A percentile compares a stretch with the other conserved stretches of the same genome.
These are phyloP conservation scores for Montipora cactus DNA, from an alignment of 64 coral and sea anemone genomes.

Conservation along the genomic window DNA sequence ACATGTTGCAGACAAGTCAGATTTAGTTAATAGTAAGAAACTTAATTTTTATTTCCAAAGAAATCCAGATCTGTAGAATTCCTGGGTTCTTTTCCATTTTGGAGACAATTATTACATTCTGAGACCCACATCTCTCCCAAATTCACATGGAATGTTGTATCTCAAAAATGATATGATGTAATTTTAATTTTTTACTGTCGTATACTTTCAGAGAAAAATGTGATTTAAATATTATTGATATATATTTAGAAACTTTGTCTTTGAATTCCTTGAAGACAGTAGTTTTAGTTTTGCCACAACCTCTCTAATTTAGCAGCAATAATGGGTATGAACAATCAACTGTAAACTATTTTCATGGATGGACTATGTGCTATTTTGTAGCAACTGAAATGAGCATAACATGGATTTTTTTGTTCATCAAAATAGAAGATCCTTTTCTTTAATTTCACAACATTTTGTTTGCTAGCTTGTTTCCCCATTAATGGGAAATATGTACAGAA, in stretches of 20 bases:
- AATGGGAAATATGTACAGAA: no score
- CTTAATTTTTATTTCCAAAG: no score
- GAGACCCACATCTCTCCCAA: constrained; percentile 18
- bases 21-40: no score
- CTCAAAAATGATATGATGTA: constrained; percentile 8
- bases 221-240: constrained; percentile 4
- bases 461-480: no score
- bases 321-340: not conserved
- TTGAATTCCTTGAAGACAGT: constrained; percentile 25
- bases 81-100: constrained; percentile 1
- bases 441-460: constrained; percentile 17
- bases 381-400: constrained; percentile 28
- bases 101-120: constrained; percentile 13
- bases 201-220: constrained; percentile 8
- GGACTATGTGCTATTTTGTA: not conserved
- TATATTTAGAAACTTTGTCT: not conserved
- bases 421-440: constrained; percentile 10
- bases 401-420: constrained; percentile 7
- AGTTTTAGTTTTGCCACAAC: not conserved
- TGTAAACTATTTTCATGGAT: constrained; percentile 17
- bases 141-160: constrained; percentile 2
- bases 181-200: not conserved
- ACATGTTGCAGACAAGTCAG: no score
- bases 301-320: constrained; percentile 2
- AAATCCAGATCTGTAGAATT: no score